Evolutionary conservation across 2,797 vertebrate species (phyloP), one percentile per base, ranked within the genome.

Genomic region (Sebastes kiyomatsui): DNA sequence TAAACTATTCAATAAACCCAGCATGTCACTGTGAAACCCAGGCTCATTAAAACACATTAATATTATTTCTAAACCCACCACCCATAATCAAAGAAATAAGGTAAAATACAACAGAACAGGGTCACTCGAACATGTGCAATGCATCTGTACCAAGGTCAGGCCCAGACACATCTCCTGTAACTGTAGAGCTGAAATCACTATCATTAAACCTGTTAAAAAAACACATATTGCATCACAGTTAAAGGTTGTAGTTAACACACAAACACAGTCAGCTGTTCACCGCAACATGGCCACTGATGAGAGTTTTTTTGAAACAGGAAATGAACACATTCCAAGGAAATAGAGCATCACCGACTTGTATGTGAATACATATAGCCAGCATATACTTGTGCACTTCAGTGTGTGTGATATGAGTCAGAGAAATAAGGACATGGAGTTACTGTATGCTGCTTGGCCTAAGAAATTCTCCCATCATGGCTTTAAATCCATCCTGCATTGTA

Each of bases 221-320:
- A 11, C 49, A 49, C 23, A 9, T 2, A 27, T 55, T 64, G 6
- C 22, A 6, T 52, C 32, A 56, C 42, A 25, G 5, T 11, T 20
- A 14, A 58, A 20, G 5, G 22, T 13, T 56, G 16, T n/a, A 54
- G 38, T 33, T 10, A 42, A 58, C 10, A 58, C 54, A 49, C 62
- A 30, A 28, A 49, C 46, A 33, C 56, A 9, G 58, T 61, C 65
- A 23, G 38, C 65, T 55, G 49, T 22, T 54, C 18, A 2, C 12
- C 1, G 12, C 23, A 20, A 28, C 23, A 27, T 23, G 13, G 38
- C 25, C 68, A 64, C 6, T 64, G 14, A 71, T 23, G 16, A 46
- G 23, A 20, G 10, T 77, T 68, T 67, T 42, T 27, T 23, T 33
- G 27, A 68, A 52, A 70, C 35, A 66, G 60, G 67, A 76, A 82